Percentiles rank a stretch among this genome's conserved stretches.
These are phyloP conservation scores for Propithecus deckenii DNA, from an alignment of 2,797 vertebrate genomes.

Conservation along the genomic window DNA sequence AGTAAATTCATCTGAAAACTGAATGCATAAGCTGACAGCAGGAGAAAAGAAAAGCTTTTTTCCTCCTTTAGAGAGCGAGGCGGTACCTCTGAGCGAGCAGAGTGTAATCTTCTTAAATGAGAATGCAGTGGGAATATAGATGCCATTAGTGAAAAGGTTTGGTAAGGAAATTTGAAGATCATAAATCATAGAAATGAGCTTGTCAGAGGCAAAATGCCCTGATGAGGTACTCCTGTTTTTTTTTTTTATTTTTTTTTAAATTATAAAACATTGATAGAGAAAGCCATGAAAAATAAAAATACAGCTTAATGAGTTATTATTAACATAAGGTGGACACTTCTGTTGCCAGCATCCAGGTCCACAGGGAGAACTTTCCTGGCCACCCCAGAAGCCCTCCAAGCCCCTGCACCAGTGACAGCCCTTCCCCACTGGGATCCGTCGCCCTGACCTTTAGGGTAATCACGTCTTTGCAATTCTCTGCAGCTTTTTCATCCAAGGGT, in stretches of 20 bases:
- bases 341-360: neutral
- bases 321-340: neutral
- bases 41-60: neutral
- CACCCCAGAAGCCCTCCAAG: too few species aligned
- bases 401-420: too few species aligned
- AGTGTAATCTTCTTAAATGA: neutral
- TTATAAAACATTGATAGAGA: neutral
- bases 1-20: neutral
- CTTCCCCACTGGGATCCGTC: fast-evolving
- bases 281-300: neutral
- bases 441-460: neutral
- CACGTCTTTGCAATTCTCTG: neutral
- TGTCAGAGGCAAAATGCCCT: neutral
- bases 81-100: neutral
- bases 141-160: neutral
- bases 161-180: neutral
- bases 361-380: neutral
- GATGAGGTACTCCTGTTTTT: neutral
- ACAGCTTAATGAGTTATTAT: neutral
- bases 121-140: neutral
- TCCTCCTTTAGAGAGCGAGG: neutral
- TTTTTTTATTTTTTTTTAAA: neutral
- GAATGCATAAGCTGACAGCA: neutral
- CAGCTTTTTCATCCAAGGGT: neutral
- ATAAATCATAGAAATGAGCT: slow-evolving; percentile 31